Base-by-base conservation (phyloP, 2,888 invertebrate genomes). In the Lutraria lutraria region DNA sequence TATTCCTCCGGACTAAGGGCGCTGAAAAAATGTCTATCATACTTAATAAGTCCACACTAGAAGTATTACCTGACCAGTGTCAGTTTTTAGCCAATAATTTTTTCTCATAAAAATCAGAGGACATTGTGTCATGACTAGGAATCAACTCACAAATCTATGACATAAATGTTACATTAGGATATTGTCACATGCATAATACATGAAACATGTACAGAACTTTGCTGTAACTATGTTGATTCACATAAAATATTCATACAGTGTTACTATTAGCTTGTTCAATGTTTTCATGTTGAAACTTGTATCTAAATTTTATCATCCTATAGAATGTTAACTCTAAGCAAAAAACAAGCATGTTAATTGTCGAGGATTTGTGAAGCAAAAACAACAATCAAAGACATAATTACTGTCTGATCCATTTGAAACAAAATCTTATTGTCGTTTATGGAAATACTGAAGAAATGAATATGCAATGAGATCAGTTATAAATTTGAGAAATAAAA, bases 181-280 rank as follows among this genome's bases (percentile, higher is more conserved):
- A 76, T 76, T 76, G 29, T 76, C 25, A 76, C 31, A 76, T 76
- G 19, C 76, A 76, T 76, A 76, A 76, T 19, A 76, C 31, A 76
- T 76, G 76, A 19, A 63, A 76, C 76, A 76, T 31, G 13, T 76
- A 34, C 34, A 34, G 15, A 6, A 34, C 25, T 25, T 25, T 25
- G n/a, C 25, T 8, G 13, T 25, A 31, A 31, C 31, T 8, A 76
- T 76, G 76, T 34, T 31, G 31, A 76, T 76, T 76, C 16, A 19
- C 34, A 76, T 76, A 29, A 31, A 76, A 31, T 76, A 76, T 76
- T 76, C 31, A 76, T 76, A 76, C 15, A 31, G 31, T 76, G 31
- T 25, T 31, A 25, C 76, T 76, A 25, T 10, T 43, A 25, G 25
- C 63, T n/a, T 25, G 25, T 68, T 21, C 63, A n/a, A 68, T 13